Evolutionary conservation across 2,113 vertebrate genomes (phyloP), one percentile per base, ranked within the genome.

Genomic region (Chamaetylas fuelleborni): DNA sequence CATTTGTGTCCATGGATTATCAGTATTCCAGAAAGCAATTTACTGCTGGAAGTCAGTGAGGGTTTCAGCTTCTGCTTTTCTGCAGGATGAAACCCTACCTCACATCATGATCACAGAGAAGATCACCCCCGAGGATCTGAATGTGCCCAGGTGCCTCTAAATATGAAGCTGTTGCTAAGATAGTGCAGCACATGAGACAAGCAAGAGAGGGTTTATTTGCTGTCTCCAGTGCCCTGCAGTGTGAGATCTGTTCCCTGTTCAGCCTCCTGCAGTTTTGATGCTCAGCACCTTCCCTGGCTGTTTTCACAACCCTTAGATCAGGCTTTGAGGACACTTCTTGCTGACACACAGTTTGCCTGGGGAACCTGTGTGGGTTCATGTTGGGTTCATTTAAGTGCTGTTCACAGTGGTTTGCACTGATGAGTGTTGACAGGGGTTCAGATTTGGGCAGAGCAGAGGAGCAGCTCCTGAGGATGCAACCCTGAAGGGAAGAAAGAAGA

Each of bases 391-490:
- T n/a, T n/a, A 92, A 28, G 62, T 61, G 71, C 65, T 2, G 19
- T 19, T 90, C 53, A 4, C 3, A 8, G 48, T 57, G 79, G 4
- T 74, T 71, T 74, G 84, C 31, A 14, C 48, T 88, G 66, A 92
- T 87, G 1, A 6, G 12, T 70, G 56, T 16, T 95, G 96, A 91
- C 91, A 95, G 88, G 62, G 92, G 73, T 51, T 43, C 86, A 82
- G 45, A 47, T 89, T 95, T 66, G 91, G 95, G 81, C 78, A 92
- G 83, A 80, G 83, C 60, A 50, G 43, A 66, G 88, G 67, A 92
- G 12, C 73, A 42, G 51, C 45, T 84, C 83, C 77, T 0, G 4
- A 57, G 58, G 81, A 69, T 2, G 2, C 57, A 76, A 45, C 71
- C 83, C 83, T 69, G 57, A 22, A 82, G 88, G 85, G 31, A 80